phyloP scores from a whole-genome alignment of 2,797 vertebrate genomes.

The Karalla daura region DNA sequence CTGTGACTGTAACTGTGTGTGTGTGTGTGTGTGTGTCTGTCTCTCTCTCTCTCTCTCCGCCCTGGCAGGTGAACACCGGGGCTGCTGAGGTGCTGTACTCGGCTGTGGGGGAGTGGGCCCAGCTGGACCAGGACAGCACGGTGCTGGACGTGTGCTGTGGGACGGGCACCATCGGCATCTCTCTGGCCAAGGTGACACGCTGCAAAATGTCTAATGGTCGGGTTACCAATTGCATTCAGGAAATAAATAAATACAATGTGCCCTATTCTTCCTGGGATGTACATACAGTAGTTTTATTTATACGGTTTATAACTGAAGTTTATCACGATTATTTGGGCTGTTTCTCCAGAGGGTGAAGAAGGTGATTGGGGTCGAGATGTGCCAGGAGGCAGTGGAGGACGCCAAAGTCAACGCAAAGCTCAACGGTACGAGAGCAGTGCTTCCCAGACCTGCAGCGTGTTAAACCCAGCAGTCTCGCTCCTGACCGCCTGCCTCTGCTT shows the following conservation, averaged over 20 bases:
- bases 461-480: too few relatives aligned
- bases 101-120: constrained; percentile 92
- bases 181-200: constrained; percentile 89
- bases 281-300: too few relatives aligned
- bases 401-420: constrained; percentile 90
- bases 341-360: constrained; percentile 90
- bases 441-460: too few relatives aligned
- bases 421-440: constrained; percentile 86
- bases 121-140: constrained; percentile 87
- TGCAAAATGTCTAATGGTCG: not conserved
- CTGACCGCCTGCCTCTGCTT: not conserved
- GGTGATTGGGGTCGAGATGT: constrained; percentile 95
- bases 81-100: constrained; percentile 95
- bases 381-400: constrained; percentile 94
- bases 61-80: constrained; percentile 90
- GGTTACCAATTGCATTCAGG: not conserved
- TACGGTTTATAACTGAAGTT: too few relatives aligned
- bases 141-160: constrained; percentile 96
- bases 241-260: not conserved
- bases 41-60: too few relatives aligned
- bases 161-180: constrained; percentile 96
- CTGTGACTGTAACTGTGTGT: too few relatives aligned
- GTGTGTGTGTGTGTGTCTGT: not conserved
- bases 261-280: not conserved
- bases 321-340: not conserved